Percentiles rank a stretch among this genome's conserved stretches.
phyloP scores from a whole-genome alignment of 2,113 vertebrate genomes.

The Illadopsis cleaveri region DNA sequence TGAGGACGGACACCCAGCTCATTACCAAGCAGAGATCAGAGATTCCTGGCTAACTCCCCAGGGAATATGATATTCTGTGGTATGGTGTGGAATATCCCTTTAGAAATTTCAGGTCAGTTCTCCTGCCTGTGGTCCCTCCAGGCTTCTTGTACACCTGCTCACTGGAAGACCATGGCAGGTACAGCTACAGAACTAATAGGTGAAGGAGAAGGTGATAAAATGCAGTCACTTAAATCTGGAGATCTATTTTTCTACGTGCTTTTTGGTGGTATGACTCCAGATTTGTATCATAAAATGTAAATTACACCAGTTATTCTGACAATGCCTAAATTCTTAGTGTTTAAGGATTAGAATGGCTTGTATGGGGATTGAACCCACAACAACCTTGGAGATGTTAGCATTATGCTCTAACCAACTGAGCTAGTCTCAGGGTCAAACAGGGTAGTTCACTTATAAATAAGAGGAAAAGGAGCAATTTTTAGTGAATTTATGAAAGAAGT shows the following conservation, averaged over 20 bases:
- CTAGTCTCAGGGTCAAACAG: background rate
- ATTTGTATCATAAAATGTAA: background rate
- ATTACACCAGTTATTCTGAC: background rate
- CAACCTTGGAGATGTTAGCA: background rate
- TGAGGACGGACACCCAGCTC: accelerated
- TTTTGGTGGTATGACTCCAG: background rate
- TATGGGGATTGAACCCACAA: background rate
- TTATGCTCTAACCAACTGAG: background rate
- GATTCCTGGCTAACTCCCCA: background rate
- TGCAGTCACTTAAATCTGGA: background rate
- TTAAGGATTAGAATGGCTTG: background rate
- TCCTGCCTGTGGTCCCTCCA: background rate
- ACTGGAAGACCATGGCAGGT: background rate
- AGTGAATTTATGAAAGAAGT: background rate
- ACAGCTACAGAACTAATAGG: background rate
- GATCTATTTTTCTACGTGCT: background rate
- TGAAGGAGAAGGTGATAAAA: background rate
- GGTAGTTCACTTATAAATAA: background rate
- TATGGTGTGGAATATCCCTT: background rate
- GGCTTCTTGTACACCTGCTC: background rate
- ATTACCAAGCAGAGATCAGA: background rate
- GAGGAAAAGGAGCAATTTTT: background rate
- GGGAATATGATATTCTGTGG: background rate
- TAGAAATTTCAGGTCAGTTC: background rate
- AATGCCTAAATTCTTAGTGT: background rate